A percentile compares a stretch with the other conserved stretches of the same genome.
These are phyloP conservation scores for Tangara arthus DNA, from an alignment of 2,797 vertebrate genomes.

Conservation along the genomic window DNA sequence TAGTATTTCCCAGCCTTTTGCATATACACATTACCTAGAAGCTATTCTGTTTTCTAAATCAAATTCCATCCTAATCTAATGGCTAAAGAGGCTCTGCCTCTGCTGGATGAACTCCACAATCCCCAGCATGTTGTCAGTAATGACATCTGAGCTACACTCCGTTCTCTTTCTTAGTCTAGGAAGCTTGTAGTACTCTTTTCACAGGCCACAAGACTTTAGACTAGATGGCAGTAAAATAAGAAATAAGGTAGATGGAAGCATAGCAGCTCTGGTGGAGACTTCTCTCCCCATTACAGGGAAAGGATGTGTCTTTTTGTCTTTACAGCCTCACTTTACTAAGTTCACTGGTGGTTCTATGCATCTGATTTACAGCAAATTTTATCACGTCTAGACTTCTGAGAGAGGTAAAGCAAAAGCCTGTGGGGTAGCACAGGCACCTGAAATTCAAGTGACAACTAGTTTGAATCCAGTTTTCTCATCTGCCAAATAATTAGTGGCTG, in stretches of 20 bases:
- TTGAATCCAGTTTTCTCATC: background rate
- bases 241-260: background rate
- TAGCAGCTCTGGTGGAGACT: background rate
- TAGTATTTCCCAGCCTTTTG: background rate
- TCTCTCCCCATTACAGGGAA: background rate
- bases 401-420: background rate
- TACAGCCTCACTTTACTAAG: background rate
- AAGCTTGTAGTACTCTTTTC: background rate
- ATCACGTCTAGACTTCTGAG: background rate
- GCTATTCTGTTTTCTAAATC: background rate
- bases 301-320: background rate
- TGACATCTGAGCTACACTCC: background rate
- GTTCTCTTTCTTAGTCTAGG: background rate
- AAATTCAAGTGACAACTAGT: background rate
- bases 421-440: background rate
- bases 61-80: background rate
- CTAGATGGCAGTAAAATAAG: background rate
- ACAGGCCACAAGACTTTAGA: background rate
- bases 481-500: conserved; percentile 43
- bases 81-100: background rate
- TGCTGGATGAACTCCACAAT: background rate
- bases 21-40: background rate
- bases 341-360: background rate
- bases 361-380: background rate
- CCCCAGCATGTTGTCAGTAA: background rate